A percentile compares a stretch with the other conserved stretches of the same genome.
phyloP scores from a whole-genome alignment of 2,797 vertebrate species.

The Xiphorhynchus erythropygius region DNA sequence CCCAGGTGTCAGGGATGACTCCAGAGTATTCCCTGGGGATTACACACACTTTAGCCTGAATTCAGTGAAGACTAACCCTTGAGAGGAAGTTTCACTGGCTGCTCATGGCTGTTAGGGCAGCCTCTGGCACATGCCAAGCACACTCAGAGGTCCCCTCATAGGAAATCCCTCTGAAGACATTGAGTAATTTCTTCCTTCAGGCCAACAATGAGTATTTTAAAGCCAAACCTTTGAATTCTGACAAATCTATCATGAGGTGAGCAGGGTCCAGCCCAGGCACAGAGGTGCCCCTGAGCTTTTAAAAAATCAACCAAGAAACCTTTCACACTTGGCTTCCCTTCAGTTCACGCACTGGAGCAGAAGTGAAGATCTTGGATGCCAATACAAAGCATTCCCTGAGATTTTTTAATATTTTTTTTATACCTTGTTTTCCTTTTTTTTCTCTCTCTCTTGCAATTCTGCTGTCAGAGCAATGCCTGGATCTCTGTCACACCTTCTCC shows the following conservation, averaged over 20 bases:
- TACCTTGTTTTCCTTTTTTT: not conserved
- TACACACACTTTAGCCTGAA: not conserved
- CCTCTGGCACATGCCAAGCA: not conserved
- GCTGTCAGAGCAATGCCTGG: not conserved
- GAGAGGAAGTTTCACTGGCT: not conserved
- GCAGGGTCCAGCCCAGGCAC: fast-evolving
- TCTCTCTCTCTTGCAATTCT: not conserved
- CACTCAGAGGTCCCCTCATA: not conserved
- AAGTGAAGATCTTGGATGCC: not conserved
- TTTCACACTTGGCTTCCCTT: not conserved
- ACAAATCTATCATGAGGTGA: not conserved
- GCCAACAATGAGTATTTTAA: not conserved
- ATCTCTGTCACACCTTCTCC: not conserved
- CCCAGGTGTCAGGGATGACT: not conserved
- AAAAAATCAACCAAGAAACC: not conserved
- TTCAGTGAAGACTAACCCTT: not conserved
- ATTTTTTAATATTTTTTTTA: not conserved
- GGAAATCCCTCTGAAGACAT: not conserved
- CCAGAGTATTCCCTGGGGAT: not conserved
- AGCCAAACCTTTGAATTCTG: not conserved
- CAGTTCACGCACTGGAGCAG: not conserved
- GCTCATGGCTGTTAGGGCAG: not conserved
- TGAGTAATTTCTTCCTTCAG: not conserved
- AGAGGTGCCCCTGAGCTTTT: not conserved
- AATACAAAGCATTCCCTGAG: not conserved